A percentile compares a stretch with the other conserved stretches of the same genome.
phyloP scores from a whole-genome alignment of 1,140 invertebrate species.

The silkworm (Bombyx mori) region DNA sequence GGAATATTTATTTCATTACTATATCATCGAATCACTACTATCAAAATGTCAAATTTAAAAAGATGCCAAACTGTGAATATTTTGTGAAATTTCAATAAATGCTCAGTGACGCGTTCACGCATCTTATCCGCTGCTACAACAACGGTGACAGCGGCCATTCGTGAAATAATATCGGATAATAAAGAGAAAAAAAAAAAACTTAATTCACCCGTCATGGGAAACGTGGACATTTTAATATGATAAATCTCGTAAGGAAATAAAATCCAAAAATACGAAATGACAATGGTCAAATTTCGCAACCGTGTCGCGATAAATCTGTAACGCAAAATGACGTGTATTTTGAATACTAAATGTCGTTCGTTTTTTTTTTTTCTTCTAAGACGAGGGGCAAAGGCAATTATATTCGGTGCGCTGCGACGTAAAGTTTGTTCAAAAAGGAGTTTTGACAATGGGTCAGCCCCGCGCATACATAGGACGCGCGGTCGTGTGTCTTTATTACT shows the following conservation, averaged over 20 bases:
- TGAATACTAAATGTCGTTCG: conserved; percentile 55
- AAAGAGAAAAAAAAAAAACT: conserved; percentile 18
- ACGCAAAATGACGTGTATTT: conserved; percentile 58
- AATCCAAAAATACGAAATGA: no score
- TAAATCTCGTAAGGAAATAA: no score
- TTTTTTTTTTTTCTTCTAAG: conserved; percentile 32
- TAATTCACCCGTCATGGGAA: conserved; percentile 64
- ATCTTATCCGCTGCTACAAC: conserved; percentile 36
- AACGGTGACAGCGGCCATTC: no score
- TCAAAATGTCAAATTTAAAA: no score
- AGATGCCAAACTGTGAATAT: no score
- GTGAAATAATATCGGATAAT: no score
- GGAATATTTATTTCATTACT: no score
- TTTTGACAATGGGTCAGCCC: conserved; percentile 33
- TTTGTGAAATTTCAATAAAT: conserved; percentile 1
- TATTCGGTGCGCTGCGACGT: conserved; percentile 42
- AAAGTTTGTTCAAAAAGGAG: conserved; percentile 38
- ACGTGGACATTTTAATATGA: conserved; percentile 22
- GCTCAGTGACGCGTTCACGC: conserved; percentile 23
- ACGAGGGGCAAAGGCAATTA: conserved; percentile 56
- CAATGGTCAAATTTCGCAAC: conserved; percentile 25
- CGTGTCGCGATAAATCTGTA: conserved; percentile 51
- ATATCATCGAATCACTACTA: no score
- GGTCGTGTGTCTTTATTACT: conserved; percentile 40
- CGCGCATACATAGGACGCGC: conserved; percentile 29